Base-by-base conservation (phyloP, 2,797 vertebrate genomes). In the Hafferia zeledoni region DNA sequence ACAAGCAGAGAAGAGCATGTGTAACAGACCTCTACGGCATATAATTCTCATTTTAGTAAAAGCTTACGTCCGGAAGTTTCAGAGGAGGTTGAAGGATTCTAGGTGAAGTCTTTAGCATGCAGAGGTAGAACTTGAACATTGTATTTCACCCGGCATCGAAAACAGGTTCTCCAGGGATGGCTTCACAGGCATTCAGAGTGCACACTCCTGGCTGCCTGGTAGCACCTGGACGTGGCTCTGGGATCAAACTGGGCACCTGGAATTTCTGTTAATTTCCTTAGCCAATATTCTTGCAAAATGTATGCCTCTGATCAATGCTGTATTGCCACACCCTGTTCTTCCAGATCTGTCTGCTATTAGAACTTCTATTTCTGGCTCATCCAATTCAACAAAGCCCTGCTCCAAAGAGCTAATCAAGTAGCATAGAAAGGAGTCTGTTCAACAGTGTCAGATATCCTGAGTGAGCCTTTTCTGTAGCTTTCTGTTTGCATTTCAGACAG, bases 1-100 rank as follows among this genome's bases (percentile, higher is more conserved):
- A 69, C 1, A 4, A 44, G 23, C 31, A 84, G 31, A 75, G 69
- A 30, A 67, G 18, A 71, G 5, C 4, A 19, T 0, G 0, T 56
- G 24, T n/a, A 68, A 27, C 17, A 93, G 20, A 19, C 19, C 41
- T 18, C 33, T 65, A 16, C 6, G 31, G 37, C 13, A 59, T 50
- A 20, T 39, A 81, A 59, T 44, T 69, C 14, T 82, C 37, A 56
- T 70, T 67, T 82, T 77, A 91, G 41, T 69, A n/a, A 65, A 87
- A 77, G 10, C 3, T 64, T 57, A 44, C 16, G 14, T 52, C 46
- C 63, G 23, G 41, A 69, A 64, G 2, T 53, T 84, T 93, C 43
- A 76, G 50, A 44, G 17, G 17, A 89, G 76, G 4, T 10, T 87
- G 39, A 79, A 50, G 27, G 18, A 69, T 60, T 83, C 7, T 17